Percentiles rank a stretch among this genome's conserved stretches.
Conservation (phyloP, 2,888 invertebrate genomes). For the Nipponacmea schrenckii region DNA sequence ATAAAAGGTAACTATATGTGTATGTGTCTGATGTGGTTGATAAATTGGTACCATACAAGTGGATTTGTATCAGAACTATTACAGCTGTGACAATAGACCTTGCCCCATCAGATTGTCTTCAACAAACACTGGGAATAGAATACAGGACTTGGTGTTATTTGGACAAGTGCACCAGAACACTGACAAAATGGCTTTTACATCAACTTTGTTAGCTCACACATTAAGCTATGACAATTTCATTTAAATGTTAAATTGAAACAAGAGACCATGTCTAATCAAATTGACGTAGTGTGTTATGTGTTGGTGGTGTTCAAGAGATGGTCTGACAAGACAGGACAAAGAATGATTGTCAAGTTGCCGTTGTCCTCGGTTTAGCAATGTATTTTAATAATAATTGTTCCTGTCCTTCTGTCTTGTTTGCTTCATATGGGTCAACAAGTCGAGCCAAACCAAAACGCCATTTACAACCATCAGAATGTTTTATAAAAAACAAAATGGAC, state of each 20-base stretch:
- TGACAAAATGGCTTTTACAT: background rate
- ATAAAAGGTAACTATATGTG: background rate
- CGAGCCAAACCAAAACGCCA: no score
- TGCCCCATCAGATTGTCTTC: background rate
- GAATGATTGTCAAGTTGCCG: no score
- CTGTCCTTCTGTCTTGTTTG: no score
- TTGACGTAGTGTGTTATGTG: no score
- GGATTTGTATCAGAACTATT: background rate
- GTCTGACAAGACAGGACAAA: no score
- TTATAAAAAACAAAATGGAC: no score
- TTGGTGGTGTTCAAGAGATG: no score
- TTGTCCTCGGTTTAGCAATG: no score
- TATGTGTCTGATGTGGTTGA: background rate
- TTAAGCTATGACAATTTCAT: slow-evolving; percentile 6
- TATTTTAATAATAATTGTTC: no score
- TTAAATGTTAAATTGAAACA: background rate
- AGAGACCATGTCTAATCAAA: no score
- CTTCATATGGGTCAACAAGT: no score
- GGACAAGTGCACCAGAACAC: background rate
- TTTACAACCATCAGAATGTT: no score
- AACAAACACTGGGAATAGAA: background rate
- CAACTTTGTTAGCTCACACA: background rate
- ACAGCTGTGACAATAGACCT: background rate
- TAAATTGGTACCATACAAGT: background rate
- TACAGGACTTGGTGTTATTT: background rate